Evolutionary conservation across 2,113 vertebrate genomes (phyloP).

Genomic region (Pseudorhombus dupliciocellatus): DNA sequence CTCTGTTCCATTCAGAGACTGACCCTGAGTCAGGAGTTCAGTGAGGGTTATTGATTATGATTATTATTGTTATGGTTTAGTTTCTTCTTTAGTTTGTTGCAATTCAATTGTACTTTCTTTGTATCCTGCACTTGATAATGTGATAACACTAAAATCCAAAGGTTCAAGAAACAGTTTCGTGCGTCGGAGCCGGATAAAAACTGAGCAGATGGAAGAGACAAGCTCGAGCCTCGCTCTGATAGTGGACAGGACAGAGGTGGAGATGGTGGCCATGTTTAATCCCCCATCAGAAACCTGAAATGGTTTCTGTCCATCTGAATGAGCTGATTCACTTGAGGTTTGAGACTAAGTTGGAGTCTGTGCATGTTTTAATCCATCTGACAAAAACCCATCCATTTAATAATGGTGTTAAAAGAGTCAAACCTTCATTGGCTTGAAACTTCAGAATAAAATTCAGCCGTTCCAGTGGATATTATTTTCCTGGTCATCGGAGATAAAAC

Average conservation of each 20-base stretch:
- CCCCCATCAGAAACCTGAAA: neutral
- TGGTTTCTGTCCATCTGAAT: too few species aligned
- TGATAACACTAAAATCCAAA: slow-evolving; percentile 64
- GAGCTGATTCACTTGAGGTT: neutral
- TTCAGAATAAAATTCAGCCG: too few species aligned
- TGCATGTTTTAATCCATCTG: slow-evolving; percentile 22
- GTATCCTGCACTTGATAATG: slow-evolving; percentile 73
- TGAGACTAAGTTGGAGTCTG: slow-evolving; percentile 4
- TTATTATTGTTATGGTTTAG: slow-evolving; percentile 41
- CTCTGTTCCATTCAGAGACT: neutral
- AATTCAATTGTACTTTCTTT: slow-evolving; percentile 51
- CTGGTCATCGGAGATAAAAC: slow-evolving; percentile 15
- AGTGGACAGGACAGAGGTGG: neutral
- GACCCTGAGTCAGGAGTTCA: slow-evolving; percentile 6
- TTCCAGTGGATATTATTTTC: too few species aligned
- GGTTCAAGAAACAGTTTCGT: neutral
- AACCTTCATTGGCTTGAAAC: too few species aligned
- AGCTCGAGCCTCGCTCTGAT: neutral
- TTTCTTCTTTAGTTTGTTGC: slow-evolving; percentile 45
- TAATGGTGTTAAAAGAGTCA: too few species aligned
- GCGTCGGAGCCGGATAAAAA: slow-evolving; percentile 4
- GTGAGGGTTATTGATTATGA: slow-evolving; percentile 16
- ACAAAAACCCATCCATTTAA: neutral
- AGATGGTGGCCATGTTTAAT: neutral
- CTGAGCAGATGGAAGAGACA: neutral